A percentile compares a stretch with the other conserved stretches of the same genome.
Evolutionary conservation across 2,113 vertebrate genomes (phyloP).

Genomic region (Anoura caudifer): DNA sequence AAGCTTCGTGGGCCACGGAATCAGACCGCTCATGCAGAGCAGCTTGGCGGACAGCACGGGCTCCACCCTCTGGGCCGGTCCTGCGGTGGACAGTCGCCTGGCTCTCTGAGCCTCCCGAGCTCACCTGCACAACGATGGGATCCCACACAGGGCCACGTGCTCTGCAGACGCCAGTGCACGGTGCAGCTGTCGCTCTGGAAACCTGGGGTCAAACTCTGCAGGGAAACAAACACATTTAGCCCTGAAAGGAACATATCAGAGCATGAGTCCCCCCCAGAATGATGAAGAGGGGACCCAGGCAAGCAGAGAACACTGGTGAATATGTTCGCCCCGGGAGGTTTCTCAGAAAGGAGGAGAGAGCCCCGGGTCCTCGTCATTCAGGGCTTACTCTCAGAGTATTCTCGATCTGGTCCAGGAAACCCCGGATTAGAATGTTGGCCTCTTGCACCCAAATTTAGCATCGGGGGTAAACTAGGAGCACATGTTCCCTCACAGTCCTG

Average conservation of each 20-base stretch:
- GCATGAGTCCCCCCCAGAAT: too few species aligned
- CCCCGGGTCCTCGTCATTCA: accelerated
- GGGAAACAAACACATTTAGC: accelerated
- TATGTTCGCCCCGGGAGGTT: accelerated
- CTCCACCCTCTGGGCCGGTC: neutral
- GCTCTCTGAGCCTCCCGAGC: neutral
- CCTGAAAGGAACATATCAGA: accelerated
- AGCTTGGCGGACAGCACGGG: neutral
- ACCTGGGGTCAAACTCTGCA: neutral
- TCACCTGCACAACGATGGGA: accelerated
- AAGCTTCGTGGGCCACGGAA: neutral
- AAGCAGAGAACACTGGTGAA: accelerated
- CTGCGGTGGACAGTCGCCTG: neutral
- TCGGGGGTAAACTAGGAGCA: accelerated
- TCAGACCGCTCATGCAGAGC: neutral
- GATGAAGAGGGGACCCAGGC: neutral
- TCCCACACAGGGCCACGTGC: accelerated
- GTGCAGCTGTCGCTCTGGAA: accelerated
- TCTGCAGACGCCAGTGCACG: neutral
- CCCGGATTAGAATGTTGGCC: neutral
- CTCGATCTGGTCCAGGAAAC: neutral
- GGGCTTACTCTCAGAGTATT: accelerated
- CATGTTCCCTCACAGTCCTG: neutral
- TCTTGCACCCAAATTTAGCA: neutral
- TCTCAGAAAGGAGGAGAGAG: neutral